Evolutionary conservation across 2,888 invertebrate genomes (phyloP).

Genomic region (Cryptocheilus praepositus): DNA sequence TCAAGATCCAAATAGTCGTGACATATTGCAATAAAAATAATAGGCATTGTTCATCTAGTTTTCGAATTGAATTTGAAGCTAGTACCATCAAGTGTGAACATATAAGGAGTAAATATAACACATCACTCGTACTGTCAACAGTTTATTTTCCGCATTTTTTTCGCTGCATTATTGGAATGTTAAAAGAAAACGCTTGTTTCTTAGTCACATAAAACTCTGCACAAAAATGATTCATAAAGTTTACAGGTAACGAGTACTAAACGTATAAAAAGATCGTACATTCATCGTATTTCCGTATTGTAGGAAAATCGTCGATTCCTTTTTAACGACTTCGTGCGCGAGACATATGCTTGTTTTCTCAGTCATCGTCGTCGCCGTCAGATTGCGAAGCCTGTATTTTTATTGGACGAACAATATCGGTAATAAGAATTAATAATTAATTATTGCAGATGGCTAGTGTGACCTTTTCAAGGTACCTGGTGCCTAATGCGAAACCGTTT

Average conservation of each 20-base stretch:
- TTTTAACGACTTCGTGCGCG: background rate
- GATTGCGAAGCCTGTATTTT: too few relatives aligned
- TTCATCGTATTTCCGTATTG: background rate
- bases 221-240: conserved; percentile 31
- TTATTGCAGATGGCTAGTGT: too few relatives aligned
- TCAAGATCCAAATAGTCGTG: too few relatives aligned
- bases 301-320: background rate
- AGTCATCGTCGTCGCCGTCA: background rate
- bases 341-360: background rate
- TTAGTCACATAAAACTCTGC: conserved; percentile 35
- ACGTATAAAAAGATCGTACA: conserved; percentile 46
- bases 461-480: too few relatives aligned
- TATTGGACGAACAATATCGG: too few relatives aligned
- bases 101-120: conserved; percentile 1
- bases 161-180: conserved; percentile 58
- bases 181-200: conserved; percentile 49
- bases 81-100: too few relatives aligned
- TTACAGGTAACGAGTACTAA: conserved; percentile 46
- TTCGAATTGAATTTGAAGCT: too few relatives aligned
- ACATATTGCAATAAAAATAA: too few relatives aligned
- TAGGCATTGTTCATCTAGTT: too few relatives aligned
- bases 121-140: conserved; percentile 40
- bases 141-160: conserved; percentile 52
- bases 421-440: too few relatives aligned
- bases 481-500: background rate